Conservation (phyloP, 1,140 invertebrate genomes). For the Drosophila tristis region DNA sequence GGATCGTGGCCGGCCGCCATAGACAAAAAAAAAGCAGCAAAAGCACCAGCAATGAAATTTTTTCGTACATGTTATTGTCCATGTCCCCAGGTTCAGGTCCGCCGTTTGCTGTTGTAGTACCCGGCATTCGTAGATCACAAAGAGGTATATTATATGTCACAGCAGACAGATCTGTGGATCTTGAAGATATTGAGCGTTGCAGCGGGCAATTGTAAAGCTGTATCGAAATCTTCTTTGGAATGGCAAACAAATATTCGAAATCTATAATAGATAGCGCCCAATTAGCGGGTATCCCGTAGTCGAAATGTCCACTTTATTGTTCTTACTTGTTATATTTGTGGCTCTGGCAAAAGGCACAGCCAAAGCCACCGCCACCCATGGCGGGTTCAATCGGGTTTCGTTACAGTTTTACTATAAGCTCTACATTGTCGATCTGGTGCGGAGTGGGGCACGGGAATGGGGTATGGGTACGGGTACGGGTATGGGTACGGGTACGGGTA, state of each 20-base stretch:
- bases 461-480: slow-evolving; percentile 34
- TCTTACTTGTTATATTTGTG: slow-evolving; percentile 17
- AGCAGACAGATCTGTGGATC: no score
- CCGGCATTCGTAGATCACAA: not conserved
- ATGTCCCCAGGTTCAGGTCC: slow-evolving; percentile 67
- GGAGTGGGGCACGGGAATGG: slow-evolving; percentile 3
- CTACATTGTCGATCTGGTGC: slow-evolving; percentile 55
- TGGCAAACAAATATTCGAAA: no score
- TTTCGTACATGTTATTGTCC: slow-evolving; percentile 80
- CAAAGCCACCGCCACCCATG: slow-evolving; percentile 72
- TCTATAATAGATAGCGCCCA: no score
- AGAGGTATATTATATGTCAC: no score
- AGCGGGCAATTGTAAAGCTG: no score
- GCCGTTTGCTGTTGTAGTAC: slow-evolving; percentile 27
- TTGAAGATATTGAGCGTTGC: no score
- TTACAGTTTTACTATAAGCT: slow-evolving; percentile 78
- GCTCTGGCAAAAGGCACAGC: slow-evolving; percentile 37
- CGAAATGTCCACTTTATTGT: no score
- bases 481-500: slow-evolving; percentile 43
- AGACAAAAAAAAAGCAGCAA: slow-evolving; percentile 42
- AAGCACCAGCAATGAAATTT: slow-evolving; percentile 78
- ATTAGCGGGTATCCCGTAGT: no score
- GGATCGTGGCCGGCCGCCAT: slow-evolving; percentile 55
- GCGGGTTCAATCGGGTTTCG: slow-evolving; percentile 81
- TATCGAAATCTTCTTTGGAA: no score